A percentile compares a stretch with the other conserved stretches of the same genome.
These are phyloP conservation scores for Pteruthius melanotis DNA, from an alignment of 2,113 vertebrate genomes.

Conservation along the genomic window DNA sequence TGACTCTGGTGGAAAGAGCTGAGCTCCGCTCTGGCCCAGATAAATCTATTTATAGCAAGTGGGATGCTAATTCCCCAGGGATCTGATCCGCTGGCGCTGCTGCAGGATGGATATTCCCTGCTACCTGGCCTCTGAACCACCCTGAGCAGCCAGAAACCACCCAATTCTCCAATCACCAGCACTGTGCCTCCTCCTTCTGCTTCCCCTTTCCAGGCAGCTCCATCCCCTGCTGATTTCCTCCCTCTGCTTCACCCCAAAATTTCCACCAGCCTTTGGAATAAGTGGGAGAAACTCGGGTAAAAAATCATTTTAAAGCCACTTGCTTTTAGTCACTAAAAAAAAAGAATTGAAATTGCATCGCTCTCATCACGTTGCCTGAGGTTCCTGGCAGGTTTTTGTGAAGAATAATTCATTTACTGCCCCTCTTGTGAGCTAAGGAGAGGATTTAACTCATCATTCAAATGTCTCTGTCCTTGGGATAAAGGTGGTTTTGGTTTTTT, in stretches of 20 bases:
- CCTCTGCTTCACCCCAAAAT: background rate
- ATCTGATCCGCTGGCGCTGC: background rate
- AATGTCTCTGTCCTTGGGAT: background rate
- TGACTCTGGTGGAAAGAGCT: background rate
- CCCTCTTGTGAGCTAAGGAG: background rate
- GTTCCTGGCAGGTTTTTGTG: background rate
- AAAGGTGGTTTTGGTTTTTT: background rate
- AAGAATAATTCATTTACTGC: background rate
- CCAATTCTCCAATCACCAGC: background rate
- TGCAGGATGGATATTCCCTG: background rate
- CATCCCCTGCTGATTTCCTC: background rate
- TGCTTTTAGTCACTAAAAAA: background rate
- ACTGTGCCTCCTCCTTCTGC: background rate
- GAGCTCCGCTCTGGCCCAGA: slow-evolving; percentile 41
- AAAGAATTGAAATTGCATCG: background rate
- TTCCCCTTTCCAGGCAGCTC: background rate
- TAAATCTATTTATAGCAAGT: slow-evolving; percentile 45
- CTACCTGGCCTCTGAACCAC: background rate
- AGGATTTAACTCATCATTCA: background rate
- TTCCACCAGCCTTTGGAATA: background rate
- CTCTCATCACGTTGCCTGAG: background rate
- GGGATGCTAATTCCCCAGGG: background rate
- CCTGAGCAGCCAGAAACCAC: background rate
- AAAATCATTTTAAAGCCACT: background rate
- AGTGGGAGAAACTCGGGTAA: background rate